Conservation (phyloP, 2,888 invertebrate genomes). For the Aphidius colemani region DNA sequence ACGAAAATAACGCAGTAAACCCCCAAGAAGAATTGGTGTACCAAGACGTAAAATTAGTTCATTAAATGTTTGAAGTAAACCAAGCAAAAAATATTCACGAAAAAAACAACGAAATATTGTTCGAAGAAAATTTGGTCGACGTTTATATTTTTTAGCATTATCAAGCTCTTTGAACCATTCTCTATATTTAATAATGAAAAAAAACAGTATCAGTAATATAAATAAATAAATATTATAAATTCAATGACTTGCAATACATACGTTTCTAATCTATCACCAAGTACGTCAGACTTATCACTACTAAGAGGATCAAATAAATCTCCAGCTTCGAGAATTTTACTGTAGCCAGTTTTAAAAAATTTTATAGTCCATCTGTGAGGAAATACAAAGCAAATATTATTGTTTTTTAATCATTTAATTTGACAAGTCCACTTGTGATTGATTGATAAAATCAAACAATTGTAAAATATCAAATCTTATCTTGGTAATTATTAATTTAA, state of each 20-base stretch:
- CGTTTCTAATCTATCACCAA: constrained; percentile 74
- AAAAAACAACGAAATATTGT: constrained; percentile 61
- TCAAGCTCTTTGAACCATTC: constrained; percentile 61
- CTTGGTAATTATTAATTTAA: not conserved
- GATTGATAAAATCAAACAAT: not conserved
- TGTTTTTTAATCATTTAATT: not conserved
- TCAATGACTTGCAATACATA: constrained; percentile 51
- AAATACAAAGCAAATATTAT: not conserved
- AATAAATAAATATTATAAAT: not conserved
- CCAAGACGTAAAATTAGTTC: constrained; percentile 61
- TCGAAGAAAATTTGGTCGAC: constrained; percentile 59
- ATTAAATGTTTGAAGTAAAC: constrained; percentile 60
- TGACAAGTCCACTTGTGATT: not conserved
- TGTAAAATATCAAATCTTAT: not conserved
- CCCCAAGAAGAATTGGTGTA: constrained; percentile 71
- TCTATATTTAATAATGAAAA: constrained; percentile 46
- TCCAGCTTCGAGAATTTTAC: constrained; percentile 71
- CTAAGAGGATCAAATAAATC: constrained; percentile 76
- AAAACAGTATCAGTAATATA: constrained; percentile 1
- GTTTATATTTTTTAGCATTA: constrained; percentile 46
- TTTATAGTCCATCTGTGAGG: constrained; percentile 75
- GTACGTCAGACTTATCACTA: constrained; percentile 69
- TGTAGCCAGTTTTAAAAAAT: constrained; percentile 76
- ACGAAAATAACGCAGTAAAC: constrained; percentile 70
- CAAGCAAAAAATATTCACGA: constrained; percentile 58